Evolutionary conservation across 2,797 vertebrate genomes (phyloP), one percentile per base, ranked within the genome.

Genomic region (Gastrophryne carolinensis): DNA sequence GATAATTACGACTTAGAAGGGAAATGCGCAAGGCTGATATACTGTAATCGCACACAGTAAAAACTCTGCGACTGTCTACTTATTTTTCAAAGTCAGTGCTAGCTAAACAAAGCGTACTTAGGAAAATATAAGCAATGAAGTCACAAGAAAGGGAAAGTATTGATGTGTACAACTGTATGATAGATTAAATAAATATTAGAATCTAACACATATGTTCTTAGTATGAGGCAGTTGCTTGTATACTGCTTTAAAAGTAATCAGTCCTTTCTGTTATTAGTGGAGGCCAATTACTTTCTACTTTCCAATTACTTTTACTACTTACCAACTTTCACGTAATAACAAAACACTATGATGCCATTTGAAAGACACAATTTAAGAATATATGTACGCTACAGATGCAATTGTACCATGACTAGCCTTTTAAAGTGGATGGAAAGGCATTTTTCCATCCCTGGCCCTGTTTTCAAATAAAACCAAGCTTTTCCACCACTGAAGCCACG

Each of bases 21-120:
- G 49, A 73, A 58, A 75, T 75, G 35, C 58, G 66, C 49, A 50
- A 64, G 1, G 37, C 17, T 66, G 37, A 74, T 54, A 65, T 65
- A n/a, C n/a, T n/a, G n/a, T n/a, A 57, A 58, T 65, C 34, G 52
- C 32, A 30, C 30, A 32, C 17, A 11, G 10, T 53, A 73, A 63
- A 71, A 77, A 54, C 44, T 67, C 57, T 68, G 8, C 24, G 23
- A 17, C 26, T 21, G 26, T 44, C 26, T 32, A 35, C 34, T 68
- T 76, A 66, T 73, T 73, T 73, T 63, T 37, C 15, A 53, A 39
- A 62, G 37, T 49, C 11, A 58, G 4, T 64, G 53, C 39, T 26
- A 64, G 17, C 58, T 73, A 53, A 63, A 63, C 49, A 63, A 27
- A 17, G 34, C 37, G 13, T 6, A 27, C 37, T 15, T 79, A 30